Conservation (phyloP, 2,113 vertebrate species). For the Orthonyx spaldingii region DNA sequence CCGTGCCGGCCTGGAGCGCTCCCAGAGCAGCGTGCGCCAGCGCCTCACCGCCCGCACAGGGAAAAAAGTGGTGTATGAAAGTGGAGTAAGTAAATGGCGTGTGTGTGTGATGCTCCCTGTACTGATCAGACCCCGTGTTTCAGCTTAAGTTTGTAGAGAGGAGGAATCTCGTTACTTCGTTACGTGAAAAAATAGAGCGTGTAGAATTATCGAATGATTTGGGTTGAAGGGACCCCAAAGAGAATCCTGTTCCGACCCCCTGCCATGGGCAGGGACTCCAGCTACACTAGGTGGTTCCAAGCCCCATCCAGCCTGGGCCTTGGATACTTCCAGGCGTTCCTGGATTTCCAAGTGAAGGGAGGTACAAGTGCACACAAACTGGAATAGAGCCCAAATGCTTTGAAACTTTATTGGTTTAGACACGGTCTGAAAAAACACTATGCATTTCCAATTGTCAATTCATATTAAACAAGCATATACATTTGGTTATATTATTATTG, state of each 20-base stretch:
- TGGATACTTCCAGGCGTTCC: accelerated
- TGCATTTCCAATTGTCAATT: constrained; percentile 34
- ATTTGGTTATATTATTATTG: neutral
- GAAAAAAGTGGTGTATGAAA: neutral
- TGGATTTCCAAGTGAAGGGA: neutral
- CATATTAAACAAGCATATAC: constrained; percentile 41
- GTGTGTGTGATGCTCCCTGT: neutral
- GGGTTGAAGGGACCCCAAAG: neutral
- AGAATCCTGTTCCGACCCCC: accelerated
- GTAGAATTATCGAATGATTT: neutral
- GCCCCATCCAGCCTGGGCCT: neutral
- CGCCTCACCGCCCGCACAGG: too few species aligned
- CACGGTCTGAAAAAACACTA: constrained; percentile 50
- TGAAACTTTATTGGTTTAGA: constrained; percentile 48
- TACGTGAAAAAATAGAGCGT: too few species aligned
- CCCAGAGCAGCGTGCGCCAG: accelerated
- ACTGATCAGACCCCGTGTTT: neutral
- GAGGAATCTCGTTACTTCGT: neutral
- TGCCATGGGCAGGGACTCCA: neutral
- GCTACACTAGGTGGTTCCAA: neutral
- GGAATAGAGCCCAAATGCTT: neutral
- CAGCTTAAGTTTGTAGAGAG: neutral
- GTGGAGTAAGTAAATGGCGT: neutral
- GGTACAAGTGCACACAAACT: neutral
- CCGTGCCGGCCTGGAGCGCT: accelerated